Evolutionary conservation across 2,888 invertebrate species (phyloP).

Genomic region (Leptinotarsa rubiginosa): DNA sequence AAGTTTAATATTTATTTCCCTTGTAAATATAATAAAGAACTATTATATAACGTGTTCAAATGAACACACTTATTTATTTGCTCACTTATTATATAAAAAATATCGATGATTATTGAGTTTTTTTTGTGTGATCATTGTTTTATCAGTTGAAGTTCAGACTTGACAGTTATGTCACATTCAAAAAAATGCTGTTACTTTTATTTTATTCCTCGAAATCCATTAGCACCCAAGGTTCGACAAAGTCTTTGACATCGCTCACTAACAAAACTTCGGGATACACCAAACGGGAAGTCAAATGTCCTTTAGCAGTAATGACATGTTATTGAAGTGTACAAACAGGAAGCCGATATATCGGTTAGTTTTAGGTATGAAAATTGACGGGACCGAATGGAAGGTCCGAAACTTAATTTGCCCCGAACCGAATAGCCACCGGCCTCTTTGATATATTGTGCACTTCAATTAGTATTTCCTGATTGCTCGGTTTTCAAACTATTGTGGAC

Average conservation of each 20-base stretch:
- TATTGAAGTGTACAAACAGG: slow-evolving; percentile 57
- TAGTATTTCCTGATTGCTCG: slow-evolving; percentile 44
- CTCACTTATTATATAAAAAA: no score
- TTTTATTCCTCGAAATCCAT: slow-evolving; percentile 19
- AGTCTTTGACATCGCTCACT: slow-evolving; percentile 1
- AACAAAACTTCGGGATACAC: background rate
- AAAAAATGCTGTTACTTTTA: background rate
- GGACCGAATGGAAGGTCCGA: slow-evolving; percentile 30
- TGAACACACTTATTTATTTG: no score
- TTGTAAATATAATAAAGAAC: no score
- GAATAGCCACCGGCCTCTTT: slow-evolving; percentile 41
- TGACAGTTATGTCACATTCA: no score
- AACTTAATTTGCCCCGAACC: slow-evolving; percentile 47
- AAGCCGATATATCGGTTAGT: slow-evolving; percentile 46
- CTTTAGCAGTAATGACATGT: slow-evolving; percentile 58
- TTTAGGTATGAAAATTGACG: slow-evolving; percentile 41
- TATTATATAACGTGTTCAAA: no score
- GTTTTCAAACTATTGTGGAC: slow-evolving; percentile 28
- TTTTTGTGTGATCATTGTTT: no score
- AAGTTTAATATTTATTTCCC: no score
- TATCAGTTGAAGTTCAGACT: no score
- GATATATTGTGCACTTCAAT: slow-evolving; percentile 45
- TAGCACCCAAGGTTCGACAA: background rate
- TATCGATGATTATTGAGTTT: no score
- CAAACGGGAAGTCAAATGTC: slow-evolving; percentile 60